Evolutionary conservation across 2,888 invertebrate genomes (phyloP).

Genomic region (Ctena decussata): DNA sequence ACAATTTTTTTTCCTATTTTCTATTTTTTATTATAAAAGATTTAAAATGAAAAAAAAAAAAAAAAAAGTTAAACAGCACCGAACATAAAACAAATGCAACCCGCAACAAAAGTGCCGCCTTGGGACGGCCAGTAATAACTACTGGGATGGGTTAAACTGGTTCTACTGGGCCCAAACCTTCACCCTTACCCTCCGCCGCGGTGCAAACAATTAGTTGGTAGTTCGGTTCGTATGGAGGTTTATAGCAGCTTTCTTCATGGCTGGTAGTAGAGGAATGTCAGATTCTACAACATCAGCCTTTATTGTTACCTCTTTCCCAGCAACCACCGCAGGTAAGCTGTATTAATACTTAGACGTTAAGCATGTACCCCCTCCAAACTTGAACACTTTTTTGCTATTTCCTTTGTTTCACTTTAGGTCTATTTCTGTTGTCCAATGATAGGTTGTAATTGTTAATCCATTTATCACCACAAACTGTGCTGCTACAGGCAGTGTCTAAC

Average conservation of each 20-base stretch:
- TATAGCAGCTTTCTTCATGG: constrained; percentile 44
- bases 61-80: too few species aligned
- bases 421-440: constrained; percentile 10
- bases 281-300: constrained; percentile 58
- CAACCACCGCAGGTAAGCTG: constrained; percentile 24
- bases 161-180: too few species aligned
- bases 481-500: too few species aligned
- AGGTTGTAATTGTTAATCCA: constrained; percentile 34
- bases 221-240: too few species aligned
- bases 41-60: too few species aligned
- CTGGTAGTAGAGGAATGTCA: constrained; percentile 48
- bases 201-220: background rate
- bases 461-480: constrained; percentile 58
- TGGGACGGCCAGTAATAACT: too few species aligned
- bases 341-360: constrained; percentile 45
- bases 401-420: constrained; percentile 5
- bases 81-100: too few species aligned
- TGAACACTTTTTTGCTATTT: constrained; percentile 47
- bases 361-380: constrained; percentile 59
- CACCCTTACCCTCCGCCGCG: too few species aligned
- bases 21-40: too few species aligned
- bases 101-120: too few species aligned
- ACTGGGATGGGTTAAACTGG: too few species aligned
- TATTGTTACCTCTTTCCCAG: constrained; percentile 42
- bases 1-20: too few species aligned